Base-by-base conservation (phyloP, 2,888 invertebrate species). In the Drosophila kokeensis region DNA sequence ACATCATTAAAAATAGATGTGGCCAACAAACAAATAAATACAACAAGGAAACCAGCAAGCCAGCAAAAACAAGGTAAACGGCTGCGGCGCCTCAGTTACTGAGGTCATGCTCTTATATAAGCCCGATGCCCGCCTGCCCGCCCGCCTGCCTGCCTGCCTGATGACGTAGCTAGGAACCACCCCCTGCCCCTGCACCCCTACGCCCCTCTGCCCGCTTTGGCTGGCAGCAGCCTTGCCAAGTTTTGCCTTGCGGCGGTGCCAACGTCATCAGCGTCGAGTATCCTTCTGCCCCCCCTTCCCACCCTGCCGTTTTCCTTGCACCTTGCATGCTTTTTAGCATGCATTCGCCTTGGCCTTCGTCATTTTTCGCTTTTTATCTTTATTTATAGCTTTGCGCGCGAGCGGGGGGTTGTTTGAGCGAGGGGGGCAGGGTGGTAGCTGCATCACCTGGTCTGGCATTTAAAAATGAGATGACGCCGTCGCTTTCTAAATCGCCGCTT, bases 81-180 rank as follows among this genome's bases (percentile, higher is more conserved):
- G 27, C 45, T 24, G 36, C 38, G 48, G 34, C 34, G 64, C 29
- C 63, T 15, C 15, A 48, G 32, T 49, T 60, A 66, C 80, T 88
- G 83, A 83, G 89, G 89, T 83, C 83, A 83, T 81, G 75, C 86
- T 29, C 18, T 83, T 84, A 83, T 73, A 76, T 88, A 88, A 84
- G 81, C 69, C 68, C 45, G 15, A 8, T 59, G 67, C 57, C 62
- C 24, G 67, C 34, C 53, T 1, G 32, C 50, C 49, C 1, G 64
- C 55, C 63, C n/a, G n/a, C 57, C 62, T 29, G 67, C 34, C 53
- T 1, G 32, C 50, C 49, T 3, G 64, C 55, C 63, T 32, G 70
- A 74, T 75, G 83, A 78, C 79, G 75, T 67, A 45, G 64, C 55
- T 62, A 38, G n/a, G 50, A 52, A 21, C 13, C 40, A 24, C 36